Evolutionary conservation across 1,140 invertebrate genomes (phyloP), one percentile per base, ranked within the genome.

Genomic region (Gerris buenoi): DNA sequence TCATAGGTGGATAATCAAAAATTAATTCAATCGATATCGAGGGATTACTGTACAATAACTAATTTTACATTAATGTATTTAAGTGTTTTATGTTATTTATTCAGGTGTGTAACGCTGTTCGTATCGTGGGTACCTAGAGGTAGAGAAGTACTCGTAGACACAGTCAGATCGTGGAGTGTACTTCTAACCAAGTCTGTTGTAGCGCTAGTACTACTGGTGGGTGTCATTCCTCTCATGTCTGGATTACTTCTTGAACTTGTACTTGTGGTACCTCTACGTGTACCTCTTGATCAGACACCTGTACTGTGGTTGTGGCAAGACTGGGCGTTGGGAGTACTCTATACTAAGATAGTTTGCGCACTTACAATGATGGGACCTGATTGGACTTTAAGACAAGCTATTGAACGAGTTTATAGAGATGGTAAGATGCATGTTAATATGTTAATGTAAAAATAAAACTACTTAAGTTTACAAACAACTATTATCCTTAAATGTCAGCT

Each of bases 291-390:
- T 72, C 95, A 98, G 77, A 94, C 93, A 22, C 95, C 96, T 0
- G 87, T 98, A 3, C 84, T 95, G 63, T 98, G 96, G 75, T 85
- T 96, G n/a, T 91, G 89, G 88, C 88, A 97, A 82, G 93, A 97
- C 78, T 98, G 94, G 95, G 94, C 94, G 0, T 79, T 98, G 2
- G 96, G 97, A 14, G 92, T 98, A 5, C 80, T 98, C 0, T 97
- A 98, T 75, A 96, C 94, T 1, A 99, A 99, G 81, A 98, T 98
- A 67, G 89, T 95, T n/a, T 95, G 93, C 72, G 96, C 93, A 1
- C 79, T 97, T 1, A 94, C 92, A 0, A 90, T 98, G 84, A 98
- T 98, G 93, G 94, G 94, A 0, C 96, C 95, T 0, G 94, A 98
- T 75, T 98, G 95, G 89, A 87, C 88, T 75, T 79, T 99, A 65